Base-by-base conservation (phyloP, 1,140 invertebrate genomes). In the Drosophila kepulauana region DNA sequence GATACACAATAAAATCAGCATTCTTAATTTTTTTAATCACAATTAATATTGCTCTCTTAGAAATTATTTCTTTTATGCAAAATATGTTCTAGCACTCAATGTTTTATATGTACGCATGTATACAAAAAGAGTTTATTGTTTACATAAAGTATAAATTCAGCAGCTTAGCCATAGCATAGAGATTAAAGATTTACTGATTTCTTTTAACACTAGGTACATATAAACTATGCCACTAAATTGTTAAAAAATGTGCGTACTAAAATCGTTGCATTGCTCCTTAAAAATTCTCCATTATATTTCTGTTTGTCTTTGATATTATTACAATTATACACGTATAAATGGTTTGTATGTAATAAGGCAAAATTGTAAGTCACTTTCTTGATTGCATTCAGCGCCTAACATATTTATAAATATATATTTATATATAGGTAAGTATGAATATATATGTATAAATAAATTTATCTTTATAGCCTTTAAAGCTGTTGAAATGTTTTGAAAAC, bases 21-120 rank as follows among this genome's bases (percentile, higher is more conserved):
- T 78, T 64, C 68, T 35, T 62, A 8, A 62, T 78, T 64, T 59
- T 49, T 65, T 86, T 59, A 74, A 87, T 87, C 79, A 82, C 84
- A 88, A 88, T 75, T 59, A 74, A 78, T 88, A 88, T 88, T 88
- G 84, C 84, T 84, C 66, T 72, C 80, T 80, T 88, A 82, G 45
- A 82, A 56, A 46, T 76, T 67, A 43, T 68, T 68, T 16, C 7
- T 48, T 20, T 77, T 69, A 30, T 54, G 63, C 79, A 81, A 69
- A 62, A 79, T 57, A 45, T 63, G 28, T 78, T 75, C 45, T 33
- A 77, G 75, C 66, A 78, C 28, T 56, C 56, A 57, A 48, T 41
- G 10, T 57, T 54, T 38, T 65, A 56, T 30, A 43, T 65, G 35
- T 45, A 61, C 51, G 20, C 11, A 52, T 54, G 58, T 33, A 43